Evolutionary conservation across 1,140 invertebrate species (phyloP).

Genomic region (Armadillidium nasatum): DNA sequence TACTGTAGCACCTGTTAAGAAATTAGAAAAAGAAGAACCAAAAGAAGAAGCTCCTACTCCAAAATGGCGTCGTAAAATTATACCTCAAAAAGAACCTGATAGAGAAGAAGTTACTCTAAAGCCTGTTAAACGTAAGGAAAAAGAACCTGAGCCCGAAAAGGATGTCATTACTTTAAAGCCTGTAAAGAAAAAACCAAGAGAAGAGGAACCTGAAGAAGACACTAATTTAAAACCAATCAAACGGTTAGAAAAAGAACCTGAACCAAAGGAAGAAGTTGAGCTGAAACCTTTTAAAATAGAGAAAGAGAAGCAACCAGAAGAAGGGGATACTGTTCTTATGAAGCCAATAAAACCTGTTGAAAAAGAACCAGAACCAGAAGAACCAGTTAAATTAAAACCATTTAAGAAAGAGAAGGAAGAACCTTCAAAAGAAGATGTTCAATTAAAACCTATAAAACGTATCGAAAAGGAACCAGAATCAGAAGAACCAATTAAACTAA

Average conservation of each 20-base stretch:
- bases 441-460: conserved; percentile 26
- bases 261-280: conserved; percentile 34
- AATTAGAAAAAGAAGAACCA: background rate
- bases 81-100: conserved; percentile 10
- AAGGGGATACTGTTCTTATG: conserved; percentile 12
- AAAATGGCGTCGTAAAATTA: conserved; percentile 16
- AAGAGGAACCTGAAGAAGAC: conserved; percentile 21
- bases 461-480: conserved; percentile 16
- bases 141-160: background rate
- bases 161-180: conserved; percentile 18
- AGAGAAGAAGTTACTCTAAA: conserved; percentile 28
- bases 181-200: background rate
- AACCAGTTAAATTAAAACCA: conserved; percentile 23
- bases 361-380: conserved; percentile 3
- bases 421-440: conserved; percentile 15
- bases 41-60: too few species aligned
- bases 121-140: conserved; percentile 10
- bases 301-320: conserved; percentile 10
- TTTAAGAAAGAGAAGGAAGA: conserved; percentile 12
- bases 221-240: conserved; percentile 12
- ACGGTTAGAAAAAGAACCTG: conserved; percentile 12
- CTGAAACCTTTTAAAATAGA: conserved; percentile 27
- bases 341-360: conserved; percentile 19
- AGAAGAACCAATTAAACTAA: conserved; percentile 28
- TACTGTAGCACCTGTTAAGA: conserved; percentile 25